Evolutionary conservation across 2,888 invertebrate species (phyloP).

Genomic region (Chydorus sphaericus): DNA sequence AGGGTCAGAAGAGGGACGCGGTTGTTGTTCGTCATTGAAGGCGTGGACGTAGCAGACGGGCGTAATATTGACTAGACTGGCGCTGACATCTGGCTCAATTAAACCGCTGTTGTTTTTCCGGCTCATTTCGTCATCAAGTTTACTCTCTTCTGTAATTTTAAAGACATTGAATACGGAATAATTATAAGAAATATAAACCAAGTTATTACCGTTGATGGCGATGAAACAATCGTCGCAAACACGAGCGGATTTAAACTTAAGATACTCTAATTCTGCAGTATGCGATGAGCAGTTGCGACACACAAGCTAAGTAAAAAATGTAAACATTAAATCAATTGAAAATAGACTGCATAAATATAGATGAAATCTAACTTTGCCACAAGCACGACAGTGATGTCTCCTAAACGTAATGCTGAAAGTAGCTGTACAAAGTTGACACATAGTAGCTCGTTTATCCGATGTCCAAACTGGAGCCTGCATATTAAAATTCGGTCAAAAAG

Average conservation of each 20-base stretch:
- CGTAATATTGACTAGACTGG: conserved; percentile 1
- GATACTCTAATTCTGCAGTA: conserved; percentile 37
- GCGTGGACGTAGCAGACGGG: neutral
- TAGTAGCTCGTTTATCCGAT: conserved; percentile 42
- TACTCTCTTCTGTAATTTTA: neutral
- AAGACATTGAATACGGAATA: no score
- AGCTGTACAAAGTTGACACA: conserved; percentile 46
- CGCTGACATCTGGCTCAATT: neutral
- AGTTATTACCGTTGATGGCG: conserved; percentile 26
- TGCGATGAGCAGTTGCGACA: conserved; percentile 44
- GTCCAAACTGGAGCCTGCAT: conserved; percentile 41
- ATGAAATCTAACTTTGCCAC: conserved; percentile 42
- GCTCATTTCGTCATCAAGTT: neutral
- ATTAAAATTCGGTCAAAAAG: neutral
- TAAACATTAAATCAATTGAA: no score
- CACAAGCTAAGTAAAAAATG: conserved; percentile 34
- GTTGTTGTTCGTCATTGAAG: neutral
- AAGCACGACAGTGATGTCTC: conserved; percentile 48
- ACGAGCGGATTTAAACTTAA: conserved; percentile 32
- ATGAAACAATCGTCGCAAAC: conserved; percentile 40
- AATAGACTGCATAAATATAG: no score
- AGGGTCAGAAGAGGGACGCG: conserved; percentile 9
- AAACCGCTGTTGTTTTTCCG: neutral
- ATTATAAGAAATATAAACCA: neutral
- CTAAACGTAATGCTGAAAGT: conserved; percentile 47